phyloP scores from a whole-genome alignment of 2,113 vertebrate genomes.

The Clarias gariepinus region DNA sequence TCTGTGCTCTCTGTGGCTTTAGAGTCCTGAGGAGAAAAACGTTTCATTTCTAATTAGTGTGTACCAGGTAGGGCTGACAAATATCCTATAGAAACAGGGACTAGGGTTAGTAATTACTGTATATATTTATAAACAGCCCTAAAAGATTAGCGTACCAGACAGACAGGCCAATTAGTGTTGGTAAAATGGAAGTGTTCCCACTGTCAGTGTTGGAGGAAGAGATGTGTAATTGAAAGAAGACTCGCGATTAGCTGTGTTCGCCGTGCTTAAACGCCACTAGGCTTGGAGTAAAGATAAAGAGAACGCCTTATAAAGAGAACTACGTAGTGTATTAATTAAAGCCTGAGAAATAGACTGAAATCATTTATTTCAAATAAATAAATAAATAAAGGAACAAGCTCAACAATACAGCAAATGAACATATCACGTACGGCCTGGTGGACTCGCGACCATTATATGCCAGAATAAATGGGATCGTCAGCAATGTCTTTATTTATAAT shows the following conservation, averaged over 20 bases:
- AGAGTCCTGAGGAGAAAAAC: not conserved
- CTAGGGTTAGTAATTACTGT: not conserved
- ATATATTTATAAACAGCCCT: not conserved
- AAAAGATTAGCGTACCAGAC: not conserved
- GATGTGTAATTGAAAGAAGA: conserved; percentile 9
- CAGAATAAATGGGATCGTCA: conserved; percentile 8
- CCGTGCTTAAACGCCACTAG: not conserved
- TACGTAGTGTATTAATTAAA: conserved; percentile 3
- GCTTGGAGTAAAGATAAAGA: conserved; percentile 9
- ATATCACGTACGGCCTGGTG: not conserved
- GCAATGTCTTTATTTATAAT: not conserved
- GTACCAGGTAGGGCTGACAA: not conserved
- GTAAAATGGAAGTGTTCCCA: not conserved
- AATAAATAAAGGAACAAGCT: not conserved
- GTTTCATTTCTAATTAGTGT: not conserved
- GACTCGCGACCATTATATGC: conserved; percentile 23
- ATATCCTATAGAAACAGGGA: not conserved
- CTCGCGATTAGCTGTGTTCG: not conserved
- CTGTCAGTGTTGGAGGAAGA: not conserved
- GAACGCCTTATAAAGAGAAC: conserved; percentile 3
- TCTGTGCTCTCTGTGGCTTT: not conserved
- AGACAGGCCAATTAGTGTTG: not conserved
- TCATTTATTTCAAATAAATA: not conserved
- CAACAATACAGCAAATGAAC: conserved; percentile 10
- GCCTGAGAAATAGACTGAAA: conserved; percentile 4